phyloP scores from a whole-genome alignment of 2,888 invertebrate genomes.

The Dryococelus australis region DNA sequence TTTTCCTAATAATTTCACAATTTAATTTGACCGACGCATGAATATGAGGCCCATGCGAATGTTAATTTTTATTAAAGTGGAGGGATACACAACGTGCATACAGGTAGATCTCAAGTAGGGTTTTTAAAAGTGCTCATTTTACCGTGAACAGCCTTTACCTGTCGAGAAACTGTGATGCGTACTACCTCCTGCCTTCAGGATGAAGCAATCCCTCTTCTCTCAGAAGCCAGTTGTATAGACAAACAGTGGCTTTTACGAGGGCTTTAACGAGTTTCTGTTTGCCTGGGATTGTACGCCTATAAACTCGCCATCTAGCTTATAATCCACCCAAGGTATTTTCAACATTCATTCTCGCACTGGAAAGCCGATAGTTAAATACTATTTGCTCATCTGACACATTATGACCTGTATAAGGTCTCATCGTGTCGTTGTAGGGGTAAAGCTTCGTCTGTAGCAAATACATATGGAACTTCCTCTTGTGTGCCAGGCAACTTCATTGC shows the following conservation, averaged over 20 bases:
- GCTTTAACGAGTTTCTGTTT: neutral
- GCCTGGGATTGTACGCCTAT: neutral
- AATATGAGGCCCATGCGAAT: too few relatives aligned
- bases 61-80: too few relatives aligned
- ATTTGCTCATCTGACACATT: neutral
- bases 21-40: too few relatives aligned
- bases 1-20: too few relatives aligned
- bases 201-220: neutral
- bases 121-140: too few relatives aligned
- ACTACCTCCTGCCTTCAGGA: neutral
- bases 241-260: neutral
- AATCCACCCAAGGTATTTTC: neutral
- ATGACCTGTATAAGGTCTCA: neutral
- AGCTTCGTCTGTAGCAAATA: neutral
- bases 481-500: neutral
- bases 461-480: neutral
- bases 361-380: neutral
- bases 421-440: neutral
- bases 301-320: neutral
- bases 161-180: neutral
- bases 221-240: neutral
- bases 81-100: too few relatives aligned
- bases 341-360: neutral
- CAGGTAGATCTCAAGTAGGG: too few relatives aligned
- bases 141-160: too few relatives aligned